Percentiles rank a stretch among this genome's conserved stretches.
phyloP scores from a whole-genome alignment of 2,888 invertebrate species.

The Agonopterix arenella region DNA sequence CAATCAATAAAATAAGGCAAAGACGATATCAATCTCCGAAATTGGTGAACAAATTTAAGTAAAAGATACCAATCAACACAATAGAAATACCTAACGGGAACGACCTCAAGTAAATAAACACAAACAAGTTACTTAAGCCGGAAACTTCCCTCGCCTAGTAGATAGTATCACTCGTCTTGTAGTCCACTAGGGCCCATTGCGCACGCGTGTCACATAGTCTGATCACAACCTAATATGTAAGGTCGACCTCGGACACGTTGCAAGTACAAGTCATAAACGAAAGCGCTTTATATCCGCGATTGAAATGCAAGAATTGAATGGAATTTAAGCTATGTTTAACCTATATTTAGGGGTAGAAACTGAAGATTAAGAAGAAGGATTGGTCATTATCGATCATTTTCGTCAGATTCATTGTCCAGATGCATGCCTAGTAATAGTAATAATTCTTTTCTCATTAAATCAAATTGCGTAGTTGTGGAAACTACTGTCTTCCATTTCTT shows the following conservation, averaged over 20 bases:
- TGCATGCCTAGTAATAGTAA: too few relatives aligned
- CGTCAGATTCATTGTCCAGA: too few relatives aligned
- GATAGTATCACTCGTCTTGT: conserved; percentile 12
- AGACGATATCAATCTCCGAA: not conserved
- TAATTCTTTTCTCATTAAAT: too few relatives aligned
- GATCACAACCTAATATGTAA: conserved; percentile 58
- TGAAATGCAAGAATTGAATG: too few relatives aligned
- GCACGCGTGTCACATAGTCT: conserved; percentile 55
- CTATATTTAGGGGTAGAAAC: too few relatives aligned
- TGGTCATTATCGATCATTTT: too few relatives aligned
- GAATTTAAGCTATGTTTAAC: too few relatives aligned
- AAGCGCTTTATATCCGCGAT: not conserved
- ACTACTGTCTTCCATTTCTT: too few relatives aligned
- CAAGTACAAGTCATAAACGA: conserved; percentile 19
- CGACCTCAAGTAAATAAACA: conserved; percentile 3
- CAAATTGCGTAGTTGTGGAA: too few relatives aligned
- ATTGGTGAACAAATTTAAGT: not conserved
- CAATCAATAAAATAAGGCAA: not conserved
- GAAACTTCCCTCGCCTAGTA: conserved; percentile 3
- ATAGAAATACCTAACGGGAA: not conserved
- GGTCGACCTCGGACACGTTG: conserved; percentile 47
- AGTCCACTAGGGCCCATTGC: conserved; percentile 30
- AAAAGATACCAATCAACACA: not conserved
- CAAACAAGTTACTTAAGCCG: conserved; percentile 3
- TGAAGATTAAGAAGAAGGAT: too few relatives aligned